Conservation (phyloP, 1,140 invertebrate genomes). For the Atta colombica region DNA sequence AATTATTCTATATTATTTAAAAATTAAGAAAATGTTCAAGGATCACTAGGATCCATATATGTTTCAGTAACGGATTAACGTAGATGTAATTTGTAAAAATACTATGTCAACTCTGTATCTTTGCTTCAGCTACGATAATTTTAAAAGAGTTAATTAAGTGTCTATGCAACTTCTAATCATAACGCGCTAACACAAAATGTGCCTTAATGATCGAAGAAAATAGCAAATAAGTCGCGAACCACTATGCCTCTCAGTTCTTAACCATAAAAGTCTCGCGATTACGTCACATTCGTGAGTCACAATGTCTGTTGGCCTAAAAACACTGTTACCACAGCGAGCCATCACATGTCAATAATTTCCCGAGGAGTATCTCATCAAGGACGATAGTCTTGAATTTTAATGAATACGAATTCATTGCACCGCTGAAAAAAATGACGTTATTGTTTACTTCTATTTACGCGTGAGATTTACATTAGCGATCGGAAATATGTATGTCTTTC, state of each 20-base stretch:
- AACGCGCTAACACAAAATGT: conserved; percentile 9
- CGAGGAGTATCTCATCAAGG: conserved; percentile 29
- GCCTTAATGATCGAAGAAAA: conserved; percentile 38
- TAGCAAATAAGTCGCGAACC: conserved; percentile 45
- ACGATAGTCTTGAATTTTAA: conserved; percentile 21
- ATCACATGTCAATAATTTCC: conserved; percentile 61
- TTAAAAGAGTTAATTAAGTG: background rate
- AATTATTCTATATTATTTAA: too few relatives aligned
- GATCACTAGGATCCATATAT: too few relatives aligned
- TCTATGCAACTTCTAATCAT: background rate
- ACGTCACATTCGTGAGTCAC: conserved; percentile 81
- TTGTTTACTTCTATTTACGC: background rate
- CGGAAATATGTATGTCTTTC: background rate
- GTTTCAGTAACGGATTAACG: background rate
- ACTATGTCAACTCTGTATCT: background rate
- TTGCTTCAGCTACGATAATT: background rate
- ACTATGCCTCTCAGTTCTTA: conserved; percentile 73
- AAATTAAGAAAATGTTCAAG: too few relatives aligned
- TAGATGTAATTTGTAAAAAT: background rate
- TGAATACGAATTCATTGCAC: background rate
- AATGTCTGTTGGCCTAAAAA: conserved; percentile 73
- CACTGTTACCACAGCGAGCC: conserved; percentile 64
- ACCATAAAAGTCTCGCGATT: conserved; percentile 81
- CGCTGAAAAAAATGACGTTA: background rate
- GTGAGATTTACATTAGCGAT: background rate